phyloP scores from a whole-genome alignment of 2,888 invertebrate genomes.

The Eupithecia centaureata region DNA sequence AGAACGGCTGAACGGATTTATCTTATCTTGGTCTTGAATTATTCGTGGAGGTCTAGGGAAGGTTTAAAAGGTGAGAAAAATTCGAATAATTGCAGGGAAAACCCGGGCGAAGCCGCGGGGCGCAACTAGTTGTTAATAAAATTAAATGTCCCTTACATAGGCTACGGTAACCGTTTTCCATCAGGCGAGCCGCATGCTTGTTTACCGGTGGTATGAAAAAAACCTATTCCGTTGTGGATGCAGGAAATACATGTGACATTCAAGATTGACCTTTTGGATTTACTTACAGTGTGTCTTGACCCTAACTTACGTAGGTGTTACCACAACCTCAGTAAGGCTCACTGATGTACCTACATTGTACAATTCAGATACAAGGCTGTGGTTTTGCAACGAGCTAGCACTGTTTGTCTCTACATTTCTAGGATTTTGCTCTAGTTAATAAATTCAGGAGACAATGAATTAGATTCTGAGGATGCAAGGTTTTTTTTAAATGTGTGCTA shows the following conservation, averaged over 20 bases:
- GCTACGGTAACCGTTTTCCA: too few relatives aligned
- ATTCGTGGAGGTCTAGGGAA: too few relatives aligned
- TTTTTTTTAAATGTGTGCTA: neutral
- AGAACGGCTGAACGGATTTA: too few relatives aligned
- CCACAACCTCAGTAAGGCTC: slow-evolving; percentile 6
- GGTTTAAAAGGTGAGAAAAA: too few relatives aligned
- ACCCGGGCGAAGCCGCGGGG: too few relatives aligned
- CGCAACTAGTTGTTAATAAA: too few relatives aligned
- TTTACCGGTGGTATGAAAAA: too few relatives aligned
- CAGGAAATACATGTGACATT: neutral
- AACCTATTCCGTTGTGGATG: neutral
- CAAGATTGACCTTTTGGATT: neutral
- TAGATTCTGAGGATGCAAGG: neutral
- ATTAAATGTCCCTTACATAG: too few relatives aligned
- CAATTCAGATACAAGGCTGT: neutral
- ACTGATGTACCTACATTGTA: neutral
- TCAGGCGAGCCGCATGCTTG: too few relatives aligned
- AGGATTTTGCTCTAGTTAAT: neutral
- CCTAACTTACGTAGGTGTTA: neutral
- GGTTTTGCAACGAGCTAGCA: slow-evolving; percentile 1
- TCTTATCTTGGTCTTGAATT: too few relatives aligned
- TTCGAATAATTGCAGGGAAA: too few relatives aligned
- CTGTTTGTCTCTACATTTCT: slow-evolving; percentile 9
- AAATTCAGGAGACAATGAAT: neutral
- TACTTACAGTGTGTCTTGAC: neutral